Percentiles rank a stretch among this genome's conserved stretches.
phyloP scores from a whole-genome alignment of 2,888 invertebrate genomes.

The Drosophila gaucha region DNA sequence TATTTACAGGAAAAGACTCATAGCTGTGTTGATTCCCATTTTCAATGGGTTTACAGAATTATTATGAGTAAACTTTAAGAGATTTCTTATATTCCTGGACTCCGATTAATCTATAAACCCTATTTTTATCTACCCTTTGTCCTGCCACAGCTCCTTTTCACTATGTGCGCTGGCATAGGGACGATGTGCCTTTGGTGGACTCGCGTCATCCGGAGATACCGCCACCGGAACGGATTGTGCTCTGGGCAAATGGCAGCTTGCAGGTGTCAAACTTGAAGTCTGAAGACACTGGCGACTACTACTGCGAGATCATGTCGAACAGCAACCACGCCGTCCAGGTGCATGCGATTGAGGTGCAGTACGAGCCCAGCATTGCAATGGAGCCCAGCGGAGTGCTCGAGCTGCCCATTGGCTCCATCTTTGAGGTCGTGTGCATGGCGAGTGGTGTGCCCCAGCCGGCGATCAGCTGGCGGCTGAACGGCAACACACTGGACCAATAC shows the following conservation, averaged over 20 bases:
- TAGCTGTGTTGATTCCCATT: too few species aligned
- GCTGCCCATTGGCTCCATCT: conserved; percentile 90
- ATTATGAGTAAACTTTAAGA: too few species aligned
- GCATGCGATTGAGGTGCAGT: conserved; percentile 92
- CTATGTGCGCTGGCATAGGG: conserved; percentile 90
- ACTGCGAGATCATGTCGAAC: conserved; percentile 85
- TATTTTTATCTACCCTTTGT: too few species aligned
- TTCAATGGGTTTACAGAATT: too few species aligned
- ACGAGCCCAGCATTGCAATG: conserved; percentile 89
- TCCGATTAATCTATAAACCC: too few species aligned
- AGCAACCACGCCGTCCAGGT: conserved; percentile 86
- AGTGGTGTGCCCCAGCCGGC: conserved; percentile 90
- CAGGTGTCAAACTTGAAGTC: conserved; percentile 86
- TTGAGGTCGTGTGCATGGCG: conserved; percentile 90
- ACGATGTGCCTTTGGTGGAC: conserved; percentile 88
- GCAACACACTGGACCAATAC: conserved; percentile 68
- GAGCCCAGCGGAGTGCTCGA: conserved; percentile 90
- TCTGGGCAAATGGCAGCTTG: conserved; percentile 90
- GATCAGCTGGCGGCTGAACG: conserved; percentile 88
- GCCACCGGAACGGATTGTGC: conserved; percentile 86
- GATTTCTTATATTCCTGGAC: too few species aligned
- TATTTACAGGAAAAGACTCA: too few species aligned
- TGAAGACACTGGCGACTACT: conserved; percentile 86
- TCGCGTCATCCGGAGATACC: conserved; percentile 86
- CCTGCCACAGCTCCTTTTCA: conserved; percentile 86